A percentile compares a stretch with the other conserved stretches of the same genome.
These are phyloP conservation scores for Hyperoplus immaculatus DNA, from an alignment of 2,797 vertebrate genomes.

Conservation along the genomic window DNA sequence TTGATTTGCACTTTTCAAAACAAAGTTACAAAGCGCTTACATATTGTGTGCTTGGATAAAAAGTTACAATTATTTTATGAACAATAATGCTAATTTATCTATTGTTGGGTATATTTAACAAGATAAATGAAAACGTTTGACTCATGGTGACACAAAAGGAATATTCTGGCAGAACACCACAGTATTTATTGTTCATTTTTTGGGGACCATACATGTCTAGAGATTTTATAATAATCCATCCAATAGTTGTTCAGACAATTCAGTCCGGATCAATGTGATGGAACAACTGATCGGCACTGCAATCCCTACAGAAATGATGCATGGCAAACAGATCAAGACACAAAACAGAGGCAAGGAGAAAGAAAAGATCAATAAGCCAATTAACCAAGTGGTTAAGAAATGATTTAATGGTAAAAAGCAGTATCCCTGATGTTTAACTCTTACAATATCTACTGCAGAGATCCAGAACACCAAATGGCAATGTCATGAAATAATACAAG, in stretches of 20 bases:
- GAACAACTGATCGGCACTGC: not conserved
- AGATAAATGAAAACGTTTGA: not conserved
- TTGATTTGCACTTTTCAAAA: too few species aligned
- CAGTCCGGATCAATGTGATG: not conserved
- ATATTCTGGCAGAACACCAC: not conserved
- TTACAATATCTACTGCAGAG: not conserved
- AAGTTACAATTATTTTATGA: too few species aligned
- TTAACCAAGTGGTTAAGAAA: not conserved
- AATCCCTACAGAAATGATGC: not conserved
- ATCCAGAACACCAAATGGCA: not conserved
- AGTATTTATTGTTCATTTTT: not conserved
- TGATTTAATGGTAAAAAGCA: not conserved
- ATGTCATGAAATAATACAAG: not conserved
- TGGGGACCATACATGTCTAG: not conserved
- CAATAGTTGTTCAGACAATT: not conserved
- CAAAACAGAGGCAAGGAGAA: not conserved
- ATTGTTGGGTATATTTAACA: too few species aligned
- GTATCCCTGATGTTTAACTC: not conserved
- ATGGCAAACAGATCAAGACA: not conserved
- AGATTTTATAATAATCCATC: not conserved
- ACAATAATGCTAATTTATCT: too few species aligned
- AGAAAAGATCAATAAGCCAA: not conserved
- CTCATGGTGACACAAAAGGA: not conserved
- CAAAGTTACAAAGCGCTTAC: too few species aligned
- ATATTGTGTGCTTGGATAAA: too few species aligned